Evolutionary conservation across 1,140 invertebrate genomes (phyloP).

Genomic region (Caligus rogercresseyi): DNA sequence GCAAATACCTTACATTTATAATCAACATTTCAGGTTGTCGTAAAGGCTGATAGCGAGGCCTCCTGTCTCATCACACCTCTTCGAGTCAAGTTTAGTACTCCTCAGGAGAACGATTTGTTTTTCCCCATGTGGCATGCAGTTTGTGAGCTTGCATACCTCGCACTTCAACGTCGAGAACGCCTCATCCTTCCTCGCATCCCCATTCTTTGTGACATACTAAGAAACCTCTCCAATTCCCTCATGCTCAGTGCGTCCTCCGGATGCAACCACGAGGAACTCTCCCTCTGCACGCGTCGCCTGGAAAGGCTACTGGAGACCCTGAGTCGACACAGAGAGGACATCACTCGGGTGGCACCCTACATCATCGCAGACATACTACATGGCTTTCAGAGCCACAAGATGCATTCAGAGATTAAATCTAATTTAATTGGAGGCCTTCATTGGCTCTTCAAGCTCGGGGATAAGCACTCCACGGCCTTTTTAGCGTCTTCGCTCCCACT

Average conservation of each 20-base stretch:
- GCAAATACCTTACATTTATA: neutral
- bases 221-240: neutral
- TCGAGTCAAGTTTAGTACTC: neutral
- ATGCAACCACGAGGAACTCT: neutral
- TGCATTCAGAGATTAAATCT: neutral
- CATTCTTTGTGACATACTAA: neutral
- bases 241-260: neutral
- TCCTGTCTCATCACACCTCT: neutral
- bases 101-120: neutral
- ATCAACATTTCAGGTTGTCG: too few relatives aligned
- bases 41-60: neutral
- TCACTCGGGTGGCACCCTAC: neutral
- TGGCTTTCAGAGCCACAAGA: neutral
- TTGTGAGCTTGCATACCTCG: neutral
- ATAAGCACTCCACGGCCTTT: neutral
- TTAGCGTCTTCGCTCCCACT: neutral
- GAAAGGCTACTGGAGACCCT: neutral
- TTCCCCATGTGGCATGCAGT: neutral
- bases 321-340: neutral
- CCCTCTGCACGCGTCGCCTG: neutral
- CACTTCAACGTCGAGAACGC: neutral
- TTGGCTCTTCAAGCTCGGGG: neutral
- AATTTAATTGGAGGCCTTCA: neutral
- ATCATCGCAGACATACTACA: neutral
- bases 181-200: neutral